Percentiles rank a stretch among this genome's conserved stretches.
Conservation (phyloP, 2,797 vertebrate genomes). For the Pampus argenteus region DNA sequence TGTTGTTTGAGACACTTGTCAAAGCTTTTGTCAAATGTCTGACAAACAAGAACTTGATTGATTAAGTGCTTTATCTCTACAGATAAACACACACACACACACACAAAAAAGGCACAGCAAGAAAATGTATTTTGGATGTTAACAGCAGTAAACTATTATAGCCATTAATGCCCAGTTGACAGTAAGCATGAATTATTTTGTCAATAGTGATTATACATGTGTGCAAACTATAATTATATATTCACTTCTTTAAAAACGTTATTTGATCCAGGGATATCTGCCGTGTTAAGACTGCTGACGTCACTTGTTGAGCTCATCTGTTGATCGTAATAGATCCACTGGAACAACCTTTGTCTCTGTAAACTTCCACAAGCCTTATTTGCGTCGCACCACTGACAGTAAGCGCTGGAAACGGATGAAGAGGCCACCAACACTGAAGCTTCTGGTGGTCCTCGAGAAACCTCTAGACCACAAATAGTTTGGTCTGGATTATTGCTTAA, state of each 20-base stretch:
- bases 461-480: constrained; percentile 47
- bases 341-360: background rate
- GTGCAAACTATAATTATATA: background rate
- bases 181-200: background rate
- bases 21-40: background rate
- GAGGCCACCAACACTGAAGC: constrained; percentile 53
- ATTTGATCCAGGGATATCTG: background rate
- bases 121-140: constrained; percentile 5
- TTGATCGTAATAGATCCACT: constrained; percentile 6
- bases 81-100: background rate
- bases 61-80: background rate
- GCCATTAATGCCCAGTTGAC: background rate
- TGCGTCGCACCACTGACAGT: constrained; percentile 36
- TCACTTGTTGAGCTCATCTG: background rate
- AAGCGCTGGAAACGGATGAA: constrained; percentile 5
- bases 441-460: constrained; percentile 45
- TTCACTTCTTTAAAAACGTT: background rate
- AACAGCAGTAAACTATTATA: background rate
- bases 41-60: background rate
- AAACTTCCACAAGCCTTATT: constrained; percentile 29
- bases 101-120: background rate
- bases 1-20: background rate
- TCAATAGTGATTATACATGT: background rate
- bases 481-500: constrained; percentile 20
- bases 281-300: too few species aligned